Conservation (phyloP, 2,113 vertebrate genomes). For the Grantiella picta region DNA sequence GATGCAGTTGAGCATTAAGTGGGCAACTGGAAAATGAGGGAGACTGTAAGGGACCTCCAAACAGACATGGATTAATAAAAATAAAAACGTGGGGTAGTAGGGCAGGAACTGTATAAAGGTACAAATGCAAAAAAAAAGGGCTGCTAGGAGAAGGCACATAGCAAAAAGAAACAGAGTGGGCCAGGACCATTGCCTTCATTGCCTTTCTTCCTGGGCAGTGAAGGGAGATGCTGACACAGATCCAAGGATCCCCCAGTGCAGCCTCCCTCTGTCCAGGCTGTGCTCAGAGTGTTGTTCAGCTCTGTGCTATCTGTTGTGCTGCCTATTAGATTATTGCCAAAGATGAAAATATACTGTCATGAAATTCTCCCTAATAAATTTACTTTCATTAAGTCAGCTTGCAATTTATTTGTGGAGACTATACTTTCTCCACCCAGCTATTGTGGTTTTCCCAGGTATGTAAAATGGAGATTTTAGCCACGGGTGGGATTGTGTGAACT, state of each 20-base stretch:
- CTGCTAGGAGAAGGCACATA: background rate
- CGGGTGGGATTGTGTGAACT: background rate
- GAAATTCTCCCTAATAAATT: conserved; percentile 10
- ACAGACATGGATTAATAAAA: background rate
- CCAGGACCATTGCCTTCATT: accelerated
- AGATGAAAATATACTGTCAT: background rate
- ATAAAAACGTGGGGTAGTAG: background rate
- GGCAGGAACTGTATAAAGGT: background rate
- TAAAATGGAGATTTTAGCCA: background rate
- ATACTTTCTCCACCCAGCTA: background rate
- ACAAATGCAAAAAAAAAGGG: background rate
- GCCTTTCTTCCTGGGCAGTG: background rate
- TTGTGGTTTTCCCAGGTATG: background rate
- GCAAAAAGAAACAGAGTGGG: background rate
- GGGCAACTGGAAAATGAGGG: background rate
- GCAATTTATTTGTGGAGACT: background rate
- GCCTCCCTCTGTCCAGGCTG: background rate
- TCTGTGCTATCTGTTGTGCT: background rate
- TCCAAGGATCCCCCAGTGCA: background rate
- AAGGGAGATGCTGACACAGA: background rate
- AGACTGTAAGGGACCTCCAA: background rate
- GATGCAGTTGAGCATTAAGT: background rate
- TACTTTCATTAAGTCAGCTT: conserved; percentile 3
- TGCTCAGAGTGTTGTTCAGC: background rate
- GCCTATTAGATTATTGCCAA: background rate